Conservation (phyloP, 2,113 vertebrate species). For the Thymallus thymallus region DNA sequence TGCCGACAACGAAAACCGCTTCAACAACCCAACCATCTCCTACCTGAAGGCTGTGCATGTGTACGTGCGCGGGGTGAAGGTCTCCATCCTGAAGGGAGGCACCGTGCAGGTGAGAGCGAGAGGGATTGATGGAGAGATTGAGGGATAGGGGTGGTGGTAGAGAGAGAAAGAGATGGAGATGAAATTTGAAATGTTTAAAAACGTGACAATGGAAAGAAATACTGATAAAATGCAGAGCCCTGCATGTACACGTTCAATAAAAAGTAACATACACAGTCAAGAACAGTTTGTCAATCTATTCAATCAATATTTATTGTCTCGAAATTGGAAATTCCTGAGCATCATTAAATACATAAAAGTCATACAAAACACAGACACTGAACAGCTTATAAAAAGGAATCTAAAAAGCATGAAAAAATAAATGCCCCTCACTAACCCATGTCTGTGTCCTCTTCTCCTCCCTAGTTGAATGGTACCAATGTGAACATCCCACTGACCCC, state of each 20-base stretch:
- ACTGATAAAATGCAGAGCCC: not conserved
- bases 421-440: not conserved
- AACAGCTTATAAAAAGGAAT: too few species aligned
- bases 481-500: conserved; percentile 54
- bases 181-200: too few species aligned
- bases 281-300: too few species aligned
- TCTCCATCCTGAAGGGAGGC: conserved; percentile 75
- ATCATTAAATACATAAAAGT: too few species aligned
- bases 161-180: not conserved
- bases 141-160: not conserved
- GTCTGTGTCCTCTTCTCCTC: not conserved
- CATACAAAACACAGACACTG: too few species aligned
- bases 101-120: conserved; percentile 67
- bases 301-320: too few species aligned
- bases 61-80: conserved; percentile 55
- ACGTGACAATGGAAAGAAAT: too few species aligned
- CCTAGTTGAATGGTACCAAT: conserved; percentile 61
- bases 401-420: too few species aligned
- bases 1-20: conserved; percentile 73
- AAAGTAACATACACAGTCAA: too few species aligned
- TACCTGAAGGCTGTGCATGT: conserved; percentile 76
- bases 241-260: not conserved
- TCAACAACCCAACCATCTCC: conserved; percentile 63
- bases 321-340: too few species aligned
- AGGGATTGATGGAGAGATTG: not conserved